A percentile compares a stretch with the other conserved stretches of the same genome.
phyloP scores from a whole-genome alignment of 2,113 vertebrate genomes.

The Tretioscincus oriximinensis region DNA sequence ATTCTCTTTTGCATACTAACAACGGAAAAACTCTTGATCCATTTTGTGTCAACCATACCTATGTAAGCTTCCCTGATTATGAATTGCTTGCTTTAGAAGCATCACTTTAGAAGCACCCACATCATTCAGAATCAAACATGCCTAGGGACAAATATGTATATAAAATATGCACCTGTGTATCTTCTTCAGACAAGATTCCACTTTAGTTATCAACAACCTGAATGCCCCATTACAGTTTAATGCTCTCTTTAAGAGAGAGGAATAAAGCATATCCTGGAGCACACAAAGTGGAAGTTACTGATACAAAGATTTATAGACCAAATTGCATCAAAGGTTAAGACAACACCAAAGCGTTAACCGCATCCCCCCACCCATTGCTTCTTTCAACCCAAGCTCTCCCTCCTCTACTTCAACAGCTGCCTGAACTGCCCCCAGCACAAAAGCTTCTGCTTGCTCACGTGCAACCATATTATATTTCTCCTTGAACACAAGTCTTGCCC shows the following conservation, averaged over 20 bases:
- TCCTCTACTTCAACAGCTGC: constrained; percentile 12
- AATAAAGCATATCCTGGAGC: not conserved
- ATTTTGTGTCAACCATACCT: no score
- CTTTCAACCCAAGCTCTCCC: not conserved
- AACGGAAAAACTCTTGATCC: no score
- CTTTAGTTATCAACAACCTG: not conserved
- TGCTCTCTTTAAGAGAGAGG: not conserved
- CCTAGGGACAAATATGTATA: not conserved
- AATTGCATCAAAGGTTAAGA: constrained; percentile 11
- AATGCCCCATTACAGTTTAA: not conserved
- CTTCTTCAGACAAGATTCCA: not conserved
- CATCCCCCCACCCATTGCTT: not conserved
- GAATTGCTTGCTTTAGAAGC: not conserved
- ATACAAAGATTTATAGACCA: constrained; percentile 25
- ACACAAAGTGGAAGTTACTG: not conserved
- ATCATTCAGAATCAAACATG: not conserved
- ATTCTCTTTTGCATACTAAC: no score
- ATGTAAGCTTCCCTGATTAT: not conserved
- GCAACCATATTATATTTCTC: constrained; percentile 7
- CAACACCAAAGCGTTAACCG: not conserved
- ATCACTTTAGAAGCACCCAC: not conserved
- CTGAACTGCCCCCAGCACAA: constrained; percentile 22
- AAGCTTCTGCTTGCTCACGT: constrained; percentile 13
- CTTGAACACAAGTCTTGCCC: not conserved
- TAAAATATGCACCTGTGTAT: not conserved